Evolutionary conservation across 2,113 vertebrate genomes (phyloP).

Genomic region (Misgurnus anguillicaudatus): DNA sequence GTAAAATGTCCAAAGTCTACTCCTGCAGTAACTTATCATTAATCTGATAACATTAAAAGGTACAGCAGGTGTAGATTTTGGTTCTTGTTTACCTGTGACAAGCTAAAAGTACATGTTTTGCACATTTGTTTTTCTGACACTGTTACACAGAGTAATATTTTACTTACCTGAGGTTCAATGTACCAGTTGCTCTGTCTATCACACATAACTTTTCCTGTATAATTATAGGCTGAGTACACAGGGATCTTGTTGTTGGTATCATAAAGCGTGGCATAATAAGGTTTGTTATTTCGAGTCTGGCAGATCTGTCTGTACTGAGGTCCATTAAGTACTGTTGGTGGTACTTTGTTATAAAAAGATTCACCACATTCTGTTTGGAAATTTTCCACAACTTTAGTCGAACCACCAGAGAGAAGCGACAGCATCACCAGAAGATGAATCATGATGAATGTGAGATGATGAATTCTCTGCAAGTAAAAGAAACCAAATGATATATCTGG

Average conservation of each 20-base stretch:
- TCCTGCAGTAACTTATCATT: too few species aligned
- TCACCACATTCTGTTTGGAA: neutral
- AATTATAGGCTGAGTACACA: slow-evolving; percentile 36
- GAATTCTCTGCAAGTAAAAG: neutral
- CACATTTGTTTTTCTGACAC: too few species aligned
- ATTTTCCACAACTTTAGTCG: neutral
- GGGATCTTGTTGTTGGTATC: neutral
- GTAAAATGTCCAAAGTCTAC: too few species aligned
- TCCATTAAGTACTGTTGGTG: neutral
- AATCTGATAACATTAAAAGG: too few species aligned
- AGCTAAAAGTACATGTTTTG: too few species aligned
- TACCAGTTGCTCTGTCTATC: accelerated
- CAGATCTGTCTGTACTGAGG: neutral
- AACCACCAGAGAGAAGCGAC: neutral
- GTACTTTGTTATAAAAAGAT: neutral
- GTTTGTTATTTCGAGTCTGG: neutral
- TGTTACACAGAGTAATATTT: neutral
- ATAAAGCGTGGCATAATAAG: slow-evolving; percentile 14
- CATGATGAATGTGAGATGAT: slow-evolving; percentile 3
- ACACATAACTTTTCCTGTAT: too few species aligned
- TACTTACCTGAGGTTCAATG: slow-evolving; percentile 35
- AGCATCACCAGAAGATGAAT: neutral
- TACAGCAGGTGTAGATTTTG: too few species aligned
- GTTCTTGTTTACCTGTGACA: too few species aligned
- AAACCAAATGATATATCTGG: too few species aligned